Conservation (phyloP, 2,113 vertebrate genomes). For the Chaenocephalus aceratus region DNA sequence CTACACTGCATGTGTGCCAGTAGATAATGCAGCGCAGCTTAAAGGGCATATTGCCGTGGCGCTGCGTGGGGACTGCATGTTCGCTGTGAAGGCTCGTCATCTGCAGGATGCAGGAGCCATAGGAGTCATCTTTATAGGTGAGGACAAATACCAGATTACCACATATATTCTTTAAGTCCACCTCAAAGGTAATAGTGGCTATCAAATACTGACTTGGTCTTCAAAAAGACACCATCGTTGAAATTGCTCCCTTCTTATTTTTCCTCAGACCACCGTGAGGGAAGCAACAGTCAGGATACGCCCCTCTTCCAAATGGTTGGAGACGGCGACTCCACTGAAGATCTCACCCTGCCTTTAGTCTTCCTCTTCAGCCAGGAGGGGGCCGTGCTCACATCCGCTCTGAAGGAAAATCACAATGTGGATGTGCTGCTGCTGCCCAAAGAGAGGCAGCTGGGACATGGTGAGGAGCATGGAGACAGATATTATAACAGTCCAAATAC, state of each 20-base stretch:
- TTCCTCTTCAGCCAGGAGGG: slow-evolving; percentile 86
- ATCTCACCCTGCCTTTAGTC: slow-evolving; percentile 83
- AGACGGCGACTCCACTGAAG: slow-evolving; percentile 81
- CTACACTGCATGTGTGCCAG: slow-evolving; percentile 81
- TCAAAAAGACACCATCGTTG: background rate
- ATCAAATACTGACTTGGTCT: background rate
- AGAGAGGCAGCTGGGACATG: slow-evolving; percentile 80
- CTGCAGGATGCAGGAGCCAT: slow-evolving; percentile 84
- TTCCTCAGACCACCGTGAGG: slow-evolving; percentile 82
- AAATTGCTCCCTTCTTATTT: background rate
- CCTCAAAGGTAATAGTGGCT: background rate
- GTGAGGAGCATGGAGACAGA: slow-evolving; percentile 52
- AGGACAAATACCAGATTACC: slow-evolving; percentile 1
- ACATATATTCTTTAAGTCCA: background rate
- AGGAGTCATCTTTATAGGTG: slow-evolving; percentile 87
- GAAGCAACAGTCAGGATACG: slow-evolving; percentile 82
- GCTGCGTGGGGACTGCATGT: slow-evolving; percentile 87
- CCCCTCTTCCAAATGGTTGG: slow-evolving; percentile 89
- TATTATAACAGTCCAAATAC: too few species aligned
- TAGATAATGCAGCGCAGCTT: slow-evolving; percentile 78
- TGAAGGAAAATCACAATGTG: slow-evolving; percentile 83
- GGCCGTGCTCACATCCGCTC: slow-evolving; percentile 77
- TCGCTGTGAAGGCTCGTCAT: slow-evolving; percentile 83
- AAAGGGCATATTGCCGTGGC: slow-evolving; percentile 80
- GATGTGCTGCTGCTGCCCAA: slow-evolving; percentile 84